Percentiles rank a stretch among this genome's conserved stretches.
Conservation (phyloP, 2,797 vertebrate species). For the Cryptoblepharus egeriae region DNA sequence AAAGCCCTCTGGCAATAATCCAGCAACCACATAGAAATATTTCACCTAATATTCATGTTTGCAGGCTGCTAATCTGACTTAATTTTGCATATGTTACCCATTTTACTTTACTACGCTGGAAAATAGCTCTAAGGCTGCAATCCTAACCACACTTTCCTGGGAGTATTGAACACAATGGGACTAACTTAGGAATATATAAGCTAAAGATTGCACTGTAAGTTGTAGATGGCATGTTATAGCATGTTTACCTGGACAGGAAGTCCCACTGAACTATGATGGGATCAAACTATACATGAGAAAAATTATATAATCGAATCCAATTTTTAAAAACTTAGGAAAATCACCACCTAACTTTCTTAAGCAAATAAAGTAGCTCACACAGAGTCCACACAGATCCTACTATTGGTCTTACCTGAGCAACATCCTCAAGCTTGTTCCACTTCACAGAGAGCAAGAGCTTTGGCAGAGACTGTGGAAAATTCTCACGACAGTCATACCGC, state of each 20-base stretch:
- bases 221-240: neutral
- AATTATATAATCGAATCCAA: too few species aligned
- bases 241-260: neutral
- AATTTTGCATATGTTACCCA: neutral
- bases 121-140: too few species aligned
- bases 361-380: neutral
- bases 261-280: neutral
- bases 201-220: too few species aligned
- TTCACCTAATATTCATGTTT: neutral
- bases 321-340: neutral
- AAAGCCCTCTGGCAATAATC: neutral
- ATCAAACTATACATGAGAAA: neutral
- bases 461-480: conserved; percentile 94
- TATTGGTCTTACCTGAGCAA: conserved; percentile 89
- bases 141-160: too few species aligned
- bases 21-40: neutral
- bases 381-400: fast-evolving
- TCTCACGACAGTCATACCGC: conserved; percentile 91
- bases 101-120: neutral
- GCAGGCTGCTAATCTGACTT: neutral
- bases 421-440: conserved; percentile 99
- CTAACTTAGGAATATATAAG: too few species aligned
- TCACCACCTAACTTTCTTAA: neutral
- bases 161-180: too few species aligned
- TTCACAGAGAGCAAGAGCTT: conserved; percentile 97